Evolutionary conservation across 2,113 vertebrate genomes (phyloP).

Genomic region (Mugil cephalus): DNA sequence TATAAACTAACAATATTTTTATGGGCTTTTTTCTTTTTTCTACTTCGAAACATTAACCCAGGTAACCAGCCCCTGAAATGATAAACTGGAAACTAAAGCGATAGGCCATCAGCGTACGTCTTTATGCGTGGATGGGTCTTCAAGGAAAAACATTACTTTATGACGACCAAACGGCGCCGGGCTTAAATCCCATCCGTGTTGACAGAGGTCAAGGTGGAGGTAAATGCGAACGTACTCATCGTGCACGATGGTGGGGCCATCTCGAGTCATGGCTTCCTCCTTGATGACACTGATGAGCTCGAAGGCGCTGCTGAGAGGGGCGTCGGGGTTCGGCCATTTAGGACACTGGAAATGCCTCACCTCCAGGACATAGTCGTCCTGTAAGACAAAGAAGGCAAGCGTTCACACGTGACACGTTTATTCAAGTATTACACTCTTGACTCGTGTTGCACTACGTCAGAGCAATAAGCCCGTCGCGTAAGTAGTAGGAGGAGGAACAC

Average conservation of each 20-base stretch:
- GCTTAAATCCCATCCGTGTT: not conserved
- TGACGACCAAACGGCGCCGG: too few relatives aligned
- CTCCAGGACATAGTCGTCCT: constrained; percentile 99
- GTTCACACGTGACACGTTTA: not conserved
- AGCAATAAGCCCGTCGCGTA: not conserved
- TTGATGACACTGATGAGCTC: constrained; percentile 99
- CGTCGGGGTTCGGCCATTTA: constrained; percentile 98
- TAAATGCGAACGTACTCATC: constrained; percentile 90
- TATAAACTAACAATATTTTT: too few relatives aligned
- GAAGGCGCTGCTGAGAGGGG: constrained; percentile 96
- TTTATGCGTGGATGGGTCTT: too few relatives aligned
- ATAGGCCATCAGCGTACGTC: too few relatives aligned
- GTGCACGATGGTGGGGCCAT: constrained; percentile 98
- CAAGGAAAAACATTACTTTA: too few relatives aligned
- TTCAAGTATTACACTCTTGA: not conserved
- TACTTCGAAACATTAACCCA: too few relatives aligned
- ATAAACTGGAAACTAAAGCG: too few relatives aligned
- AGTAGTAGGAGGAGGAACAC: not conserved
- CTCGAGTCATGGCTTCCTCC: constrained; percentile 97
- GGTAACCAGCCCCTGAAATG: too few relatives aligned
- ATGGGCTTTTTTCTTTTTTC: too few relatives aligned
- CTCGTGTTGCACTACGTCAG: too few relatives aligned
- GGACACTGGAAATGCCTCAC: constrained; percentile 99
- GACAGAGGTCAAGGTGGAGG: not conserved
- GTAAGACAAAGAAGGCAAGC: constrained; percentile 32